Percentiles rank a stretch among this genome's conserved stretches.
phyloP scores from a whole-genome alignment of 2,888 invertebrate genomes.

The Yponomeuta malinellus region DNA sequence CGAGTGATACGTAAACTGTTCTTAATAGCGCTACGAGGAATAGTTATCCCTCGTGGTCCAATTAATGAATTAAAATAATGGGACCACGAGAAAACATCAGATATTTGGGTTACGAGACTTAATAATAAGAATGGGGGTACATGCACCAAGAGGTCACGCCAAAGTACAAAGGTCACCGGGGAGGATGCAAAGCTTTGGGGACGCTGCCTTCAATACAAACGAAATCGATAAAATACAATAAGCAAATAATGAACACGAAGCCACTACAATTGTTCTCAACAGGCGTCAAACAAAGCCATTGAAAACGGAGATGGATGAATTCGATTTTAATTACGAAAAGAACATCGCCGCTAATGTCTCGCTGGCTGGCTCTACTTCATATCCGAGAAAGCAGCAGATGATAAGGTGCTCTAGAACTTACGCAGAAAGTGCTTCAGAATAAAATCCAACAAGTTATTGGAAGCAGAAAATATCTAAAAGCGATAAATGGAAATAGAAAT shows the following conservation, averaged over 20 bases:
- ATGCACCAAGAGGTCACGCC: slow-evolving; percentile 78
- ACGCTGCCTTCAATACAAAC: slow-evolving; percentile 74
- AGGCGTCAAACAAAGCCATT: slow-evolving; percentile 49
- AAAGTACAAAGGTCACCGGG: slow-evolving; percentile 62
- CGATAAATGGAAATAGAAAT: slow-evolving; percentile 40
- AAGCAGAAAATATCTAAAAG: slow-evolving; percentile 21
- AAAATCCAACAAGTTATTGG: not conserved
- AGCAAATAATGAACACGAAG: slow-evolving; percentile 54
- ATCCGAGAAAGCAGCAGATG: not conserved
- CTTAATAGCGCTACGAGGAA: slow-evolving; percentile 7
- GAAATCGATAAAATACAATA: slow-evolving; percentile 52
- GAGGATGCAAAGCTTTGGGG: slow-evolving; percentile 75
- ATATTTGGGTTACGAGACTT: slow-evolving; percentile 29
- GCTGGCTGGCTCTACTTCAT: slow-evolving; percentile 4
- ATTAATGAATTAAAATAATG: no score
- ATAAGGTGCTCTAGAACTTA: not conserved
- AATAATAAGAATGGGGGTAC: slow-evolving; percentile 50
- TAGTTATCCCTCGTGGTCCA: no score
- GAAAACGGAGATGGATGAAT: slow-evolving; percentile 29
- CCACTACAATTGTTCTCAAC: slow-evolving; percentile 45
- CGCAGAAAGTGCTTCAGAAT: slow-evolving; percentile 2
- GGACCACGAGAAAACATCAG: no score
- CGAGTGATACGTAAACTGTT: slow-evolving; percentile 34
- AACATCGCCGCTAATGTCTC: slow-evolving; percentile 6
- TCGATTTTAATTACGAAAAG: slow-evolving; percentile 8